Percentiles rank a stretch among this genome's conserved stretches.
Conservation (phyloP, 2,113 vertebrate genomes). For the Euleptes europaea region DNA sequence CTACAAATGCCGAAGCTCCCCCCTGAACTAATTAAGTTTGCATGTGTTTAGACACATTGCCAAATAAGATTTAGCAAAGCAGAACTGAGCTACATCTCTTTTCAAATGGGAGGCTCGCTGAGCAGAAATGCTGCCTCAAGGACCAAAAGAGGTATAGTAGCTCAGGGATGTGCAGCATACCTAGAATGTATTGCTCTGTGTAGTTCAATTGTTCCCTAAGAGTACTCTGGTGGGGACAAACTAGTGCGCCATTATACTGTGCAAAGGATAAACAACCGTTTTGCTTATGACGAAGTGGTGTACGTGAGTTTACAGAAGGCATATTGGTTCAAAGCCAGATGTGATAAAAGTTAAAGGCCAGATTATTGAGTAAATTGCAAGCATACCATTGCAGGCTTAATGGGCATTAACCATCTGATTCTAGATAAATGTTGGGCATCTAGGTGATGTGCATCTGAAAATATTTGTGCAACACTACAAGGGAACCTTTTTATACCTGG, state of each 20-base stretch:
- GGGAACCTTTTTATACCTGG: neutral
- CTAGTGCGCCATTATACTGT: fast-evolving
- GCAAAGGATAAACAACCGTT: fast-evolving
- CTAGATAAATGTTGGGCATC: slow-evolving; percentile 4
- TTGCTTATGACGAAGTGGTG: neutral
- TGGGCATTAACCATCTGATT: neutral
- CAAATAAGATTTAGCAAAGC: slow-evolving; percentile 85
- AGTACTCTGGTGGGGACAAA: fast-evolving
- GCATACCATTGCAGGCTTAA: neutral
- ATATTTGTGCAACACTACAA: neutral
- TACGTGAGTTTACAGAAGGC: neutral
- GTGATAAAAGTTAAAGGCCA: slow-evolving; percentile 2
- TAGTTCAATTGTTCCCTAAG: neutral
- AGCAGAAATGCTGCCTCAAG: slow-evolving; percentile 26
- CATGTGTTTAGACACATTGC: slow-evolving; percentile 82
- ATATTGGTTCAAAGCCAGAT: neutral
- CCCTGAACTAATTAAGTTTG: slow-evolving; percentile 84
- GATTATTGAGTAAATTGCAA: neutral
- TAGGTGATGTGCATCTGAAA: neutral
- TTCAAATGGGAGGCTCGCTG: slow-evolving; percentile 66
- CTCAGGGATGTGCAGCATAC: slow-evolving; percentile 8
- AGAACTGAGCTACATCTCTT: slow-evolving; percentile 81
- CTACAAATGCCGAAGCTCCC: slow-evolving; percentile 72
- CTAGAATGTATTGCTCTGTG: slow-evolving; percentile 9
- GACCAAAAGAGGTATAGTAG: neutral